phyloP scores from a whole-genome alignment of 1,140 invertebrate genomes.

The Brachionus paranguensis region DNA sequence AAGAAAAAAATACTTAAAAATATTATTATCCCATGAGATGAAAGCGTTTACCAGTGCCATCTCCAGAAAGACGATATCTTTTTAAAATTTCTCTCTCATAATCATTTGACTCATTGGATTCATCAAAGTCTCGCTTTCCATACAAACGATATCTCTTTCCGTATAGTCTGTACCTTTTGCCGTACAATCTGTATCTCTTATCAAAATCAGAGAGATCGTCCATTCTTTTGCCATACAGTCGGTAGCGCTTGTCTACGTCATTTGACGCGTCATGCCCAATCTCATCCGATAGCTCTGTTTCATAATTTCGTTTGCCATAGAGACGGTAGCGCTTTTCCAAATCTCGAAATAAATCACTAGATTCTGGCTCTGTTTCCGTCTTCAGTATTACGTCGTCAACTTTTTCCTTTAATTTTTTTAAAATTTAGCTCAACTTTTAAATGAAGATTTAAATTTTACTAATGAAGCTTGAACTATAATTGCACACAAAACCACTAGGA shows the following conservation, averaged over 20 bases:
- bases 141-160: constrained; percentile 26
- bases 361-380: not conserved
- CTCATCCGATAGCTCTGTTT: not conserved
- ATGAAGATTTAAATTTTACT: not conserved
- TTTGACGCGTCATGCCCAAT: not conserved
- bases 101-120: not conserved
- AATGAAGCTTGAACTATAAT: not conserved
- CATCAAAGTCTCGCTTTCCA: not conserved
- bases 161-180: constrained; percentile 15
- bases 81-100: not conserved
- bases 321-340: constrained; percentile 31
- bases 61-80: not conserved
- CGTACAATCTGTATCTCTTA: constrained; percentile 30
- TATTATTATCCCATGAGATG: not conserved
- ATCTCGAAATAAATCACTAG: not conserved
- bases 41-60: not conserved
- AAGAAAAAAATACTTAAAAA: not conserved
- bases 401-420: not conserved
- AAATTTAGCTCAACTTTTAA: not conserved
- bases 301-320: not conserved
- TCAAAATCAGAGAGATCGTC: not conserved
- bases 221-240: not conserved
- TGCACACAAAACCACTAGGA: not conserved
- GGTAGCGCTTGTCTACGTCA: not conserved
- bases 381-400: not conserved